These are phyloP conservation scores for Montipora capricornis DNA, from an alignment of 64 coral and sea anemone species.

Conservation along the genomic window DNA sequence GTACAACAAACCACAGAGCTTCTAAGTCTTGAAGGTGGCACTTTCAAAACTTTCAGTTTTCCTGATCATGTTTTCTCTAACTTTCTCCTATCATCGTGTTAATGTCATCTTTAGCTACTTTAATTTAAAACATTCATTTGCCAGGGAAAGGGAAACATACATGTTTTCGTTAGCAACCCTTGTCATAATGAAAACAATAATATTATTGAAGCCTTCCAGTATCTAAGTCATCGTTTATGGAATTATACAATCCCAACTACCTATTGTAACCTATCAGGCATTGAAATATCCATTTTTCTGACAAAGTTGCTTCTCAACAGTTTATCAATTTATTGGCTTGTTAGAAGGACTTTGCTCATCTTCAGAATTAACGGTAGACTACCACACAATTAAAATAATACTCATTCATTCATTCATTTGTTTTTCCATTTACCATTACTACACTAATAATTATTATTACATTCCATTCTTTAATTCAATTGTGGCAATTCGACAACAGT, in stretches of 20 bases:
- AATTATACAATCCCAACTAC: not conserved
- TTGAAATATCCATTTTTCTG: not conserved
- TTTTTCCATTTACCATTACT: not conserved
- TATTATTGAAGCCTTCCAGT: not conserved
- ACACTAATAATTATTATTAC: not conserved
- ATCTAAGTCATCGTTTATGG: not conserved
- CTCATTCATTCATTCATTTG: not conserved
- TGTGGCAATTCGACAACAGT: not conserved
- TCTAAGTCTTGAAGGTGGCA: not conserved
- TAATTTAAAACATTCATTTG: not conserved
- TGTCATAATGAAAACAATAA: not conserved
- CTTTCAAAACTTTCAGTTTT: slow-evolving; percentile 1
- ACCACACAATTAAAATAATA: not conserved
- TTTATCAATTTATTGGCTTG: not conserved
- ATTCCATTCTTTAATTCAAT: not conserved
- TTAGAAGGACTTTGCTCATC: slow-evolving; percentile 4
- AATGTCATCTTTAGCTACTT: not conserved
- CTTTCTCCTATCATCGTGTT: not conserved
- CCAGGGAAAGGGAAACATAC: not conserved
- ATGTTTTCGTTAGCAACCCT: not conserved
- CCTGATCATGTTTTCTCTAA: slow-evolving; percentile 4
- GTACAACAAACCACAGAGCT: slow-evolving; percentile 9
- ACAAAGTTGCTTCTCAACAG: not conserved
- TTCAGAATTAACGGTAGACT: not conserved
- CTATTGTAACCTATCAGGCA: not conserved